These are phyloP conservation scores for Muscicapa striata DNA, from an alignment of 2,797 vertebrate species.

Conservation along the genomic window DNA sequence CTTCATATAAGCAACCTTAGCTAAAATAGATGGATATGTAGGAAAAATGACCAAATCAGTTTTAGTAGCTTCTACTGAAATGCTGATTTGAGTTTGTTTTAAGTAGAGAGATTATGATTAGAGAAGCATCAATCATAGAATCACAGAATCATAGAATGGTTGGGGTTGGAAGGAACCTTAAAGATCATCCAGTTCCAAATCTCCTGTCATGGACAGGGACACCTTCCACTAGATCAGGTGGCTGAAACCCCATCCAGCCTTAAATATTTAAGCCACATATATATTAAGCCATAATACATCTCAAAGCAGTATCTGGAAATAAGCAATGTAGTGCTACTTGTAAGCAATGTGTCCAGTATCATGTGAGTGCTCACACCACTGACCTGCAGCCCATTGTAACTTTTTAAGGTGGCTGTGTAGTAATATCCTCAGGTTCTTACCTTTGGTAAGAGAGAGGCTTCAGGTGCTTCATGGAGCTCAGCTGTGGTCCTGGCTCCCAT, in stretches of 20 bases:
- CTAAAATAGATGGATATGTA: not conserved
- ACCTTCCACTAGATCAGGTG: not conserved
- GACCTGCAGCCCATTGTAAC: not conserved
- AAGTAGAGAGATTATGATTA: not conserved
- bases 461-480: not conserved
- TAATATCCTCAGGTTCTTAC: not conserved
- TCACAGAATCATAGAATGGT: not conserved
- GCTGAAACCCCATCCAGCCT: not conserved
- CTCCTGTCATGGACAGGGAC: not conserved
- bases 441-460: not conserved
- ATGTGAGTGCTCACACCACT: not conserved
- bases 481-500: not conserved
- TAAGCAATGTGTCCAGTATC: not conserved
- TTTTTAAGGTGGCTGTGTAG: not conserved
- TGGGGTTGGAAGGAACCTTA: not conserved
- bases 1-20: not conserved
- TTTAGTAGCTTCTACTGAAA: not conserved
- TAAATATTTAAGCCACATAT: not conserved
- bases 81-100: not conserved
- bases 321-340: not conserved
- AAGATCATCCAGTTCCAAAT: not conserved
- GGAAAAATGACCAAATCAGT: not conserved
- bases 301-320: not conserved
- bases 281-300: not conserved
- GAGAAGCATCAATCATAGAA: not conserved